Percentiles rank a stretch among this genome's conserved stretches.
Conservation (phyloP, 1,140 invertebrate species). For the Polypedilum vanderplanki region DNA sequence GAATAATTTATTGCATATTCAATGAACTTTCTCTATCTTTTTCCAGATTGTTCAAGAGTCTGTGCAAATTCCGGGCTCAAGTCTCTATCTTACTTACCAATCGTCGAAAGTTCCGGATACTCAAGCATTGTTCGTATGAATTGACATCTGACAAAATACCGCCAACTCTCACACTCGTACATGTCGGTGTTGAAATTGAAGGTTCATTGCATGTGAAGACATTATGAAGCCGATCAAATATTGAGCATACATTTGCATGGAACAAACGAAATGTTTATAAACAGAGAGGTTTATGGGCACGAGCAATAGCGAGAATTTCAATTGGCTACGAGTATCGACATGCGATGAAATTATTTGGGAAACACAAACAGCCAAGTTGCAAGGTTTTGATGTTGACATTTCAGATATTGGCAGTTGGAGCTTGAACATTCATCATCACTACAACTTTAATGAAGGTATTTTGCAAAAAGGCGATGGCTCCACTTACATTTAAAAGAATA, state of each 20-base stretch:
- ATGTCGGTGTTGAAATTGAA: slow-evolving; percentile 84
- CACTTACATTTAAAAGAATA: slow-evolving; percentile 89
- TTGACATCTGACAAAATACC: slow-evolving; percentile 77
- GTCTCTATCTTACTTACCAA: slow-evolving; percentile 85
- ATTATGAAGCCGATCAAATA: slow-evolving; percentile 90
- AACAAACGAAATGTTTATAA: slow-evolving; percentile 95
- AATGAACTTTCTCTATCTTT: slow-evolving; percentile 26
- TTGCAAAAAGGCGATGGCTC: slow-evolving; percentile 94
- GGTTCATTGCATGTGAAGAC: slow-evolving; percentile 83
- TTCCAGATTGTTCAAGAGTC: slow-evolving; percentile 89
- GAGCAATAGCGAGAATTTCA: slow-evolving; percentile 73
- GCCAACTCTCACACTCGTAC: slow-evolving; percentile 72
- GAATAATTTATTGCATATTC: background rate
- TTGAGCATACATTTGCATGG: slow-evolving; percentile 94
- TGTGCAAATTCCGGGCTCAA: slow-evolving; percentile 84
- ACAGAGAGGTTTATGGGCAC: slow-evolving; percentile 90
- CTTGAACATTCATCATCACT: slow-evolving; percentile 94
- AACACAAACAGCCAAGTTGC: slow-evolving; percentile 82
- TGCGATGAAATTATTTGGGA: slow-evolving; percentile 88
- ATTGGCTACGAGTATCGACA: slow-evolving; percentile 91
- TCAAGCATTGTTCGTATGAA: slow-evolving; percentile 83
- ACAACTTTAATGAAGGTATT: slow-evolving; percentile 96
- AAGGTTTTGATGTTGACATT: slow-evolving; percentile 96
- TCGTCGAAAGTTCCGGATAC: slow-evolving; percentile 86
- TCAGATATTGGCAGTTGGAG: slow-evolving; percentile 97